These are phyloP conservation scores for Platynereis dumerilii DNA, from an alignment of 2,888 invertebrate species.

Conservation along the genomic window DNA sequence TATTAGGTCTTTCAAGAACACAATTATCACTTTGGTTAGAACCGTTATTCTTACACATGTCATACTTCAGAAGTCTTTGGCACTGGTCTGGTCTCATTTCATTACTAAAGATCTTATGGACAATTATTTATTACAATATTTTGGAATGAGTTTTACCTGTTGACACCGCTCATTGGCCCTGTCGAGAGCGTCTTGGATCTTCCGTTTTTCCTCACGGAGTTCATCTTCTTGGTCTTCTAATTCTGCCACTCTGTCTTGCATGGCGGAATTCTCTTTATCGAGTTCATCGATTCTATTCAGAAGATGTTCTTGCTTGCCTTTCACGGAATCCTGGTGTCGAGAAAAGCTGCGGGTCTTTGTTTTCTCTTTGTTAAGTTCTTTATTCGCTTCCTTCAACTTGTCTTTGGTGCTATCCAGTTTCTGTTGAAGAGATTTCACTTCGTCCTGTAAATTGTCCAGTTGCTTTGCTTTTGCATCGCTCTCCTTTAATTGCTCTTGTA, in stretches of 20 bases:
- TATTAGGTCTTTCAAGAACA: too few relatives aligned
- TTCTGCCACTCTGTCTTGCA: constrained; percentile 48
- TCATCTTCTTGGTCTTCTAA: constrained; percentile 51
- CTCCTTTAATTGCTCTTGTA: constrained; percentile 45
- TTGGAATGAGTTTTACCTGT: too few relatives aligned
- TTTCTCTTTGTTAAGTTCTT: constrained; percentile 50
- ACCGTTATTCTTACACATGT: too few relatives aligned
- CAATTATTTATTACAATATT: too few relatives aligned
- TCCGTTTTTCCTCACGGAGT: constrained; percentile 50
- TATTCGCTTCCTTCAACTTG: constrained; percentile 42
- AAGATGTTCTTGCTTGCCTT: constrained; percentile 54
- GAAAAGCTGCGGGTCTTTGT: constrained; percentile 51
- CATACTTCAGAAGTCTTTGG: too few relatives aligned
- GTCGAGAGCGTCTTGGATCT: constrained; percentile 39
- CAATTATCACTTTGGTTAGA: too few relatives aligned
- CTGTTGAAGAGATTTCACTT: not conserved
- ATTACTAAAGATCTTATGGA: too few relatives aligned
- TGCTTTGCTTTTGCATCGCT: constrained; percentile 41
- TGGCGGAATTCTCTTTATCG: constrained; percentile 52
- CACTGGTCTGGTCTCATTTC: too few relatives aligned
- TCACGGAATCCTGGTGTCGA: constrained; percentile 55
- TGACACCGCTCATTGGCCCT: constrained; percentile 3
- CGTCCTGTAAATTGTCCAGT: constrained; percentile 25
- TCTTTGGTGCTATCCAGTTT: not conserved
- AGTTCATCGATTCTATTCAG: constrained; percentile 48